phyloP scores from a whole-genome alignment of 2,888 invertebrate genomes.

The Nymphalis c-album region DNA sequence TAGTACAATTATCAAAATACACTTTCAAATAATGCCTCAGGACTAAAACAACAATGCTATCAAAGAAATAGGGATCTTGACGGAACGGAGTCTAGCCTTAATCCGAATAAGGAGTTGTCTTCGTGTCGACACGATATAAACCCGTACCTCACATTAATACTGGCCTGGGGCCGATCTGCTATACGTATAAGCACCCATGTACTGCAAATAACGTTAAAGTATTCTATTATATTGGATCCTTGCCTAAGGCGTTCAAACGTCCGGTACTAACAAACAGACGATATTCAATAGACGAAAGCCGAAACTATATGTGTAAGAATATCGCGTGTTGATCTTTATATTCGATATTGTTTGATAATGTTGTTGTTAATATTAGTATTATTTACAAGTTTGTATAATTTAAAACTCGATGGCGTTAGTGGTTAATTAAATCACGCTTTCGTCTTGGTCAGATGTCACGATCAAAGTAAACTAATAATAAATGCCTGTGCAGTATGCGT shows the following conservation, averaged over 20 bases:
- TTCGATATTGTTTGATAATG: neutral
- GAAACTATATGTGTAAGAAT: conserved; percentile 1
- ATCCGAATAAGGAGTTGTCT: conserved; percentile 45
- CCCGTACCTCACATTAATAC: conserved; percentile 65
- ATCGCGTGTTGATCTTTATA: neutral
- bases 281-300: conserved; percentile 45
- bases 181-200: conserved; percentile 61
- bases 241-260: conserved; percentile 69
- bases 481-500: too few relatives aligned
- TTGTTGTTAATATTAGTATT: neutral
- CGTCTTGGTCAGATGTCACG: too few relatives aligned
- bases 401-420: too few relatives aligned
- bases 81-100: conserved; percentile 45
- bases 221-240: conserved; percentile 81
- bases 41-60: conserved; percentile 42
- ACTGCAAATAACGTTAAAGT: conserved; percentile 79
- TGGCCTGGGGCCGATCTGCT: conserved; percentile 65
- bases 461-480: too few relatives aligned
- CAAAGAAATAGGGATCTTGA: conserved; percentile 43
- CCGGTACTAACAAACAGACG: conserved; percentile 78
- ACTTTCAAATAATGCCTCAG: conserved; percentile 30
- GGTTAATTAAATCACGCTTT: too few relatives aligned
- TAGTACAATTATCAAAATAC: conserved; percentile 22
- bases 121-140: conserved; percentile 66
- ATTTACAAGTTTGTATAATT: too few relatives aligned